Evolutionary conservation across 2,797 vertebrate genomes (phyloP).

Genomic region (Protosalanx chinensis): DNA sequence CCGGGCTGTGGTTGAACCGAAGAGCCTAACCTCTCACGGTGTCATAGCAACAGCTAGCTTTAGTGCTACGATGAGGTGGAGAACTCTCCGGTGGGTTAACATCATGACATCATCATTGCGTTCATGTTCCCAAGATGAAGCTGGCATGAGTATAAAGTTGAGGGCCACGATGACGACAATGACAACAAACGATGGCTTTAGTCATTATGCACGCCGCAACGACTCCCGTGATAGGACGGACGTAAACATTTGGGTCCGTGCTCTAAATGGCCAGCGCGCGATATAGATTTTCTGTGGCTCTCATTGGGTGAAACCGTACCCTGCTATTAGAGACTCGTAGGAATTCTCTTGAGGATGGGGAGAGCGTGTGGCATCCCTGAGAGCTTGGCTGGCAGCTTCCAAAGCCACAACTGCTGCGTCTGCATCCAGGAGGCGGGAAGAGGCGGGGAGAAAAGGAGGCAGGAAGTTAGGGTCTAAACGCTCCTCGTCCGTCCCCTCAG

Average conservation of each 20-base stretch:
- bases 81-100: background rate
- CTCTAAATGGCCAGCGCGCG: background rate
- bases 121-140: background rate
- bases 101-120: background rate
- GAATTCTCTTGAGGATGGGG: constrained; percentile 2
- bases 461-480: background rate
- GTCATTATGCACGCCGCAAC: background rate
- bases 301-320: constrained; percentile 10
- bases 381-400: background rate
- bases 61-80: background rate
- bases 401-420: background rate
- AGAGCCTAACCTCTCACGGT: background rate
- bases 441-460: too few species aligned
- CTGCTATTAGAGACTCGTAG: constrained; percentile 1
- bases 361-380: background rate
- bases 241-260: background rate
- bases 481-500: background rate
- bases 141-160: too few species aligned
- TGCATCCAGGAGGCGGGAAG: background rate
- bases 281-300: background rate
- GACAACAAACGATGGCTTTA: background rate
- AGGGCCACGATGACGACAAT: background rate
- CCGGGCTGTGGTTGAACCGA: background rate
- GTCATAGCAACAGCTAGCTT: background rate
- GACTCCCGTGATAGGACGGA: background rate